Base-by-base conservation (phyloP, 2,797 vertebrate species). In the Brotula barbata region DNA sequence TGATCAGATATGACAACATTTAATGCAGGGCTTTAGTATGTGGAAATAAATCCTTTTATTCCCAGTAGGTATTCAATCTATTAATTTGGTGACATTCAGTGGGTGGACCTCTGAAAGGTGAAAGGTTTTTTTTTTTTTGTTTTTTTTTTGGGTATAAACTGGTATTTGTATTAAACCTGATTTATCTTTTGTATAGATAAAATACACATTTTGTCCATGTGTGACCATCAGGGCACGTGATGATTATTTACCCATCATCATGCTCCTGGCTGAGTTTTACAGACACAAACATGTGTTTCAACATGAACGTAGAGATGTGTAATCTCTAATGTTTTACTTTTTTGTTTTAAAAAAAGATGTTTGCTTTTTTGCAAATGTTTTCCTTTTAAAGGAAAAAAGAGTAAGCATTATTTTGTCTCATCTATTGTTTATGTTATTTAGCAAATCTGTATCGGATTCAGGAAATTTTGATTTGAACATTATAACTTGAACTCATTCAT, bases 271-370 rank as follows among this genome's bases (percentile, higher is more conserved):
- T 66, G 73, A 81, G 70, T 68, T 66, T 53, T 48, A 39, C 33
- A 57, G 57, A 72, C 59, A 65, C 46, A 67, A 78, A 83, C 69
- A 68, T 81, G 71, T 81, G 57, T 55, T 81, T 75, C 55, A 73
- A 80, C 67, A 72, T 82, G 75, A 73, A 76, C 53, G 80, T 83
- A 80, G 73, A 87, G 78, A 82, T 85, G 68, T 53, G 65, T 79
- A 75, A 82, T 85, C 73, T 85, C 79, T 70, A 37, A 60, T 47
- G 19, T 70, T 49, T 42, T 31, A 17, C 6, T 58, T 59, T 60
- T 56, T 67, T 62, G 48, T 43, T 14, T 44, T 56, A 52, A 33
- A 56, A 47, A 61, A 50, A 17, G 14, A 39, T 44, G 20, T 41
- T 51, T 48, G 8, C 15, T 40, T 46, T 51, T 13, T 33, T 50